Conservation (phyloP, 2,797 vertebrate species). For the Nannoperca australis region DNA sequence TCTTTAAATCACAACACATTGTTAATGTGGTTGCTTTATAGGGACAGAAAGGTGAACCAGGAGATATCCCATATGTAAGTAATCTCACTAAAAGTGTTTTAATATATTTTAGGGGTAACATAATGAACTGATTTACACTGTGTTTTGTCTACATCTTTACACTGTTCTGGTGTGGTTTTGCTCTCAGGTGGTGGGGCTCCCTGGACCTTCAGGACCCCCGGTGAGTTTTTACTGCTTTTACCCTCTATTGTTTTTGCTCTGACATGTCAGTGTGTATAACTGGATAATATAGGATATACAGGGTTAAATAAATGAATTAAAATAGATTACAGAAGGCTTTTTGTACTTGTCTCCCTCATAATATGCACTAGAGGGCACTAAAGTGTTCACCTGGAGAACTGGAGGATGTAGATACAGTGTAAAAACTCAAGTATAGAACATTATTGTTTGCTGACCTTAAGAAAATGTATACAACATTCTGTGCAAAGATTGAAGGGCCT, state of each 20-base stretch:
- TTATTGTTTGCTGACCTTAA: neutral
- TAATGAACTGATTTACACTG: no score
- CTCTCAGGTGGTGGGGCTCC: constrained; percentile 89
- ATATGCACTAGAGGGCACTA: constrained; percentile 22
- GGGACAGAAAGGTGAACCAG: constrained; percentile 97
- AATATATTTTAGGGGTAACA: no score
- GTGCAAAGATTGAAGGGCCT: neutral
- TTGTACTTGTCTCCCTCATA: no score
- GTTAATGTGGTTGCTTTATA: constrained; percentile 57
- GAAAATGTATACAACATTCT: neutral
- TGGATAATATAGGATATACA: neutral
- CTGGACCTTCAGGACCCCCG: constrained; percentile 87
- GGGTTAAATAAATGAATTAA: neutral
- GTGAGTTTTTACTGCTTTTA: constrained; percentile 79
- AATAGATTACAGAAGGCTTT: neutral
- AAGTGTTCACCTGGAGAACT: neutral
- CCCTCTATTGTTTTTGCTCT: neutral
- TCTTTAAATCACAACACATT: neutral
- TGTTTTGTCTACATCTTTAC: neutral
- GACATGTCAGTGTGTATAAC: neutral
- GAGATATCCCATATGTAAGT: constrained; percentile 95
- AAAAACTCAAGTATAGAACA: neutral
- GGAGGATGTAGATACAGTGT: neutral
- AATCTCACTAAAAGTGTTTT: neutral
- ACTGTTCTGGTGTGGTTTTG: neutral